Percentiles rank a stretch among this genome's conserved stretches.
Conservation (phyloP, 1,140 invertebrate genomes). For the Musca domestica region DNA sequence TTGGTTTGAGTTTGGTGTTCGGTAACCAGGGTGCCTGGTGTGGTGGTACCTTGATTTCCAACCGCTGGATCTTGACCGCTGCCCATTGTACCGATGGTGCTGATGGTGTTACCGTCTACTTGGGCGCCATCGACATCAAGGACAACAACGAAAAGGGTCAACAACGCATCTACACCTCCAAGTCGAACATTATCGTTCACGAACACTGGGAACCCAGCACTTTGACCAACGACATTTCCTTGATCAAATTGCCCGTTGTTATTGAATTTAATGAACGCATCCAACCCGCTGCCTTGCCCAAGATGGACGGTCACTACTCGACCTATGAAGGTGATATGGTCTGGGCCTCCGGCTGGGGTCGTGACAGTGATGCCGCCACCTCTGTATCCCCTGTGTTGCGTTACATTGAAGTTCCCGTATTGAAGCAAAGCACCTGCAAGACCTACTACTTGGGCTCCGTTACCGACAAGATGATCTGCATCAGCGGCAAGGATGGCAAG, state of each 20-base stretch:
- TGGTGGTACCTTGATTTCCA: slow-evolving; percentile 43
- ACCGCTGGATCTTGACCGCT: slow-evolving; percentile 41
- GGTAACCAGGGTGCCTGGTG: slow-evolving; percentile 35
- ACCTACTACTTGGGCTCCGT: slow-evolving; percentile 31
- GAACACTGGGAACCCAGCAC: slow-evolving; percentile 30
- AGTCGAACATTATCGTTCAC: slow-evolving; percentile 33
- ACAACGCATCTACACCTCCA: slow-evolving; percentile 33
- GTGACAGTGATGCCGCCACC: slow-evolving; percentile 41
- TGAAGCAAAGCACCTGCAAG: slow-evolving; percentile 31
- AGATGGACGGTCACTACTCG: slow-evolving; percentile 32
- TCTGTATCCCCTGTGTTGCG: slow-evolving; percentile 31
- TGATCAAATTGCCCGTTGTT: slow-evolving; percentile 49
- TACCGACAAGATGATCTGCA: slow-evolving; percentile 39
- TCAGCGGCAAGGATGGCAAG: slow-evolving; percentile 34
- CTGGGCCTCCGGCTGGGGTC: slow-evolving; percentile 53
- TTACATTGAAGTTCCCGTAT: slow-evolving; percentile 38
- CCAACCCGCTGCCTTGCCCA: slow-evolving; percentile 47
- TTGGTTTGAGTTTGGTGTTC: slow-evolving; percentile 36
- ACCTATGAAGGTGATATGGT: slow-evolving; percentile 46
- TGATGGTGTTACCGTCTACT: slow-evolving; percentile 30
- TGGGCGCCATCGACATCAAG: slow-evolving; percentile 26
- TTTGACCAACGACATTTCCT: slow-evolving; percentile 52
- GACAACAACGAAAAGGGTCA: slow-evolving; percentile 34
- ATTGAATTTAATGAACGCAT: slow-evolving; percentile 43
- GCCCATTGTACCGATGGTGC: slow-evolving; percentile 41